Evolutionary conservation across 2,888 invertebrate species (phyloP).

Genomic region (Steinernema scapterisci): DNA sequence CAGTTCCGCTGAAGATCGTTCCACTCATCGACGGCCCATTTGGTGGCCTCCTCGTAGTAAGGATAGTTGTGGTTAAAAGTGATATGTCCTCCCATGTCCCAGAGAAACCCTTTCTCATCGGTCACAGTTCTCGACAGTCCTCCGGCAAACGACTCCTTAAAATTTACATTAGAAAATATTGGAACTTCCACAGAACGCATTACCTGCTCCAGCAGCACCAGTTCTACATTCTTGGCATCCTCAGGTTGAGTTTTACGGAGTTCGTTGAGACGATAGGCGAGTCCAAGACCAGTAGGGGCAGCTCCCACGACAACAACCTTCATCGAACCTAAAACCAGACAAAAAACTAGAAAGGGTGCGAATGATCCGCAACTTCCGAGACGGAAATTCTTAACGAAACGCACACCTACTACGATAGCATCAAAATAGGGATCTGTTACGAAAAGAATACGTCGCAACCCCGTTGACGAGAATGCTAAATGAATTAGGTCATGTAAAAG

Average conservation of each 20-base stretch:
- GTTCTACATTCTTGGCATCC: slow-evolving; percentile 57
- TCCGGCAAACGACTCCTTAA: slow-evolving; percentile 49
- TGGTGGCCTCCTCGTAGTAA: slow-evolving; percentile 65
- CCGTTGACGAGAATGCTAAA: slow-evolving; percentile 16
- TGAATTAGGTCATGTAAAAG: slow-evolving; percentile 31
- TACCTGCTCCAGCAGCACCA: slow-evolving; percentile 60
- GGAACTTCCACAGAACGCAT: not conserved
- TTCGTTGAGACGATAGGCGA: slow-evolving; percentile 65
- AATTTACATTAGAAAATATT: slow-evolving; percentile 22
- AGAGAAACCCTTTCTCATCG: slow-evolving; percentile 66
- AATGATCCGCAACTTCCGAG: not conserved
- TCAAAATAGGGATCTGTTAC: slow-evolving; percentile 9
- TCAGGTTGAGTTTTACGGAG: slow-evolving; percentile 49
- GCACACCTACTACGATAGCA: slow-evolving; percentile 5
- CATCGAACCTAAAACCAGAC: slow-evolving; percentile 33
- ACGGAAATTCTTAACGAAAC: not conserved
- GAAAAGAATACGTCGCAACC: not conserved
- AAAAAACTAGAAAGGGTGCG: not conserved
- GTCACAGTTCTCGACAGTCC: slow-evolving; percentile 64
- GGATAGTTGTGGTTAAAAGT: slow-evolving; percentile 67
- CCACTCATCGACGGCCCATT: slow-evolving; percentile 66
- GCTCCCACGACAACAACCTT: slow-evolving; percentile 63
- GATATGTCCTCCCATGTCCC: slow-evolving; percentile 68
- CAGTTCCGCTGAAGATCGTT: slow-evolving; percentile 64
- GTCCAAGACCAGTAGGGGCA: slow-evolving; percentile 66